Conservation (phyloP, 2,113 vertebrate species). For the Corvus moneduloides region DNA sequence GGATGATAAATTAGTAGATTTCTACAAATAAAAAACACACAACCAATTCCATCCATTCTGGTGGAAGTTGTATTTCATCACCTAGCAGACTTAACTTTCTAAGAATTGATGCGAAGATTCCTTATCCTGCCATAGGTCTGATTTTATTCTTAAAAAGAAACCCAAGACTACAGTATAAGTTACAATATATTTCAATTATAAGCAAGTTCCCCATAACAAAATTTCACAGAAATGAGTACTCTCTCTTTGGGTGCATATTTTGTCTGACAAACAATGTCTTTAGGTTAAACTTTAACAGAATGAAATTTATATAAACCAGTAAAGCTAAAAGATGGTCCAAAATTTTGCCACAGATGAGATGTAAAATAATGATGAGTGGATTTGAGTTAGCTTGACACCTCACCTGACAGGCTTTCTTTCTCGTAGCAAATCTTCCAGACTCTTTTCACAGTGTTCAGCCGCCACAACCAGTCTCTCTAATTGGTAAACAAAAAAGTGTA, state of each 20-base stretch:
- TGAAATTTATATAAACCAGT: background rate
- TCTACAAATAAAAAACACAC: background rate
- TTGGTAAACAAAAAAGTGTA: background rate
- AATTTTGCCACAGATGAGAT: background rate
- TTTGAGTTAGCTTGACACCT: background rate
- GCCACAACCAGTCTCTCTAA: constrained; percentile 94
- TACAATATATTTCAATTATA: background rate
- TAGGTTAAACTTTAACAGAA: background rate
- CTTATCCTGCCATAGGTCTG: background rate
- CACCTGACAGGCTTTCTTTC: constrained; percentile 85
- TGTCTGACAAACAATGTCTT: background rate
- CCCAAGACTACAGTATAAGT: background rate
- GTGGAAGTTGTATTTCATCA: background rate
- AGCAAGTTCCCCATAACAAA: background rate
- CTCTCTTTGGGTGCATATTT: background rate
- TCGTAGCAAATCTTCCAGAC: constrained; percentile 86
- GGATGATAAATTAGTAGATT: background rate
- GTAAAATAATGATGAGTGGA: background rate
- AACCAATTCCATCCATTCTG: background rate
- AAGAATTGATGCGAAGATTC: background rate
- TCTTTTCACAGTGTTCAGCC: constrained; percentile 89
- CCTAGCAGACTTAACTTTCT: background rate
- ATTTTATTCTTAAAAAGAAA: background rate
- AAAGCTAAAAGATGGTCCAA: background rate
- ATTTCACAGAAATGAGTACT: background rate